A percentile compares a stretch with the other conserved stretches of the same genome.
Conservation (phyloP, 2,888 invertebrate species). For the Limenitis camilla region DNA sequence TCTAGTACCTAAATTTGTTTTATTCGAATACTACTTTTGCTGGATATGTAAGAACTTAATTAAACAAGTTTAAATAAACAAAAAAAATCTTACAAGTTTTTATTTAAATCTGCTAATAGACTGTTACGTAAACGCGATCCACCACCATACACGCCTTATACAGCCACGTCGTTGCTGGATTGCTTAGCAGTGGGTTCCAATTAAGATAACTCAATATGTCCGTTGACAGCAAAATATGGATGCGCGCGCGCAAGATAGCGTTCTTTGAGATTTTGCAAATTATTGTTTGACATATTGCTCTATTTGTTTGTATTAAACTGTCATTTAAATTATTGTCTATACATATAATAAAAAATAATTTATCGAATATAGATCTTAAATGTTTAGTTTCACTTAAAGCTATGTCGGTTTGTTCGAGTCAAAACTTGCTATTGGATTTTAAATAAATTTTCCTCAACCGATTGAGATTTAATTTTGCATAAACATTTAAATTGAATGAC, state of each 20-base stretch:
- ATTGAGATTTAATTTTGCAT: too few relatives aligned
- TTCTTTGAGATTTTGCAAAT: conserved; percentile 35
- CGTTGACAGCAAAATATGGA: conserved; percentile 41
- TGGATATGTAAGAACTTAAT: too few relatives aligned
- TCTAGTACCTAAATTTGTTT: too few relatives aligned
- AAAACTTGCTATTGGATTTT: too few relatives aligned
- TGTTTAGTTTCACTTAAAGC: too few relatives aligned
- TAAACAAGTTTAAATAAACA: neutral
- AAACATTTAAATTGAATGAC: too few relatives aligned
- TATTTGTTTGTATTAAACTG: neutral
- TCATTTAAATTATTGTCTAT: neutral
- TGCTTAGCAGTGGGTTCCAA: conserved; percentile 38
- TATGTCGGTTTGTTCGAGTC: too few relatives aligned
- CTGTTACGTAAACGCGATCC: neutral
- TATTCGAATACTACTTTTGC: too few relatives aligned
- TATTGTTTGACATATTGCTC: conserved; percentile 30
- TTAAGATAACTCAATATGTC: conserved; percentile 56
- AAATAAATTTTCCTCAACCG: too few relatives aligned
- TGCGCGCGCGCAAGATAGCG: conserved; percentile 40
- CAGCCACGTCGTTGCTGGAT: conserved; percentile 15
- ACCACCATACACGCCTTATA: neutral
- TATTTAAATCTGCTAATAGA: neutral
- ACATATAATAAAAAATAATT: neutral
- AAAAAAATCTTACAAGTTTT: neutral
- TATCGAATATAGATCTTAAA: neutral